Percentiles rank a stretch among this genome's conserved stretches.
Conservation (phyloP, 2,888 invertebrate species). For the Lysandra coridon region DNA sequence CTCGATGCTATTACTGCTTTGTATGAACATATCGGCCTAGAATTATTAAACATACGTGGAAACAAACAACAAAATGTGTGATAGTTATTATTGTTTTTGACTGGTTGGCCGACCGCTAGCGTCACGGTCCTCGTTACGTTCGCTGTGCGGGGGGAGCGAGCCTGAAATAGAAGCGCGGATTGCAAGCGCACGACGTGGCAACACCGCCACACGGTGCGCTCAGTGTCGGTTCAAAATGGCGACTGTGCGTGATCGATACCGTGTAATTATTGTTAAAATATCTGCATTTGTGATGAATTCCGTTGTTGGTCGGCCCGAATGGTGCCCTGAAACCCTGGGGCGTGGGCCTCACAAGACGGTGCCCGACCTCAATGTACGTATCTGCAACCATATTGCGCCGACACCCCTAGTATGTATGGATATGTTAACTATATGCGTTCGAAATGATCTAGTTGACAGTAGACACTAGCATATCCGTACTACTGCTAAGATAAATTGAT, state of each 20-base stretch:
- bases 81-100: conserved; percentile 62
- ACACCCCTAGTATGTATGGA: conserved; percentile 68
- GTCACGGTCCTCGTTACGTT: conserved; percentile 49
- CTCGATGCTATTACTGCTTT: conserved; percentile 46
- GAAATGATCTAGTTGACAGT: conserved; percentile 52
- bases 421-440: conserved; percentile 52
- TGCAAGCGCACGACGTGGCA: conserved; percentile 75
- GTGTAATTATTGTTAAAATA: conserved; percentile 75
- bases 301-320: conserved; percentile 74
- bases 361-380: conserved; percentile 76
- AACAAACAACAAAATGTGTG: conserved; percentile 50
- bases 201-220: conserved; percentile 69
- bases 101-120: conserved; percentile 64
- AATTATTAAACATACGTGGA: conserved; percentile 59
- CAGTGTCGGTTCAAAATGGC: conserved; percentile 80
- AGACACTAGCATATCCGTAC: conserved; percentile 57
- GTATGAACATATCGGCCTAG: conserved; percentile 54
- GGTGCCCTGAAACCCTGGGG: conserved; percentile 69
- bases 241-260: conserved; percentile 79
- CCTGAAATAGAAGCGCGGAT: conserved; percentile 77
- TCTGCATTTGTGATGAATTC: conserved; percentile 72
- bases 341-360: conserved; percentile 63
- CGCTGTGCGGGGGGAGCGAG: conserved; percentile 56
- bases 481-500: conserved; percentile 45
- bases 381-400: conserved; percentile 76